Percentiles rank a stretch among this genome's conserved stretches.
Conservation (phyloP, 2,797 vertebrate genomes). For the Cuniculus paca region DNA sequence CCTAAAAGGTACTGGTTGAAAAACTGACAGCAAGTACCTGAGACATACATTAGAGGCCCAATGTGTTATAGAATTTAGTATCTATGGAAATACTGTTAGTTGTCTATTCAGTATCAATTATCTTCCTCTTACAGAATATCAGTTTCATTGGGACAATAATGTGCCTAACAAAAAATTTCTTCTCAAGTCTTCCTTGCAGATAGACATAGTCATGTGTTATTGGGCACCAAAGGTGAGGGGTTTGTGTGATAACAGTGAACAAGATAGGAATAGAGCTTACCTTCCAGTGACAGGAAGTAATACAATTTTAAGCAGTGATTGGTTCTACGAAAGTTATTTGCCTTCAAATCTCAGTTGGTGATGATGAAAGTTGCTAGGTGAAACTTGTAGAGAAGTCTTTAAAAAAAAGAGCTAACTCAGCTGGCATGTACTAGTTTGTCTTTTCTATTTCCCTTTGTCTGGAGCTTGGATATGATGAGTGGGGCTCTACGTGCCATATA, state of each 20-base stretch:
- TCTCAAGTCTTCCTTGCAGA: neutral
- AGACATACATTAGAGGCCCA: neutral
- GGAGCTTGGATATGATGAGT: neutral
- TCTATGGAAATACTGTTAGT: neutral
- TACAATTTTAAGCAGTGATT: neutral
- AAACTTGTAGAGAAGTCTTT: neutral
- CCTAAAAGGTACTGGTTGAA: neutral
- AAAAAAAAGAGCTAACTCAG: neutral
- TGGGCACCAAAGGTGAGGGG: neutral
- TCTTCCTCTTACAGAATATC: neutral
- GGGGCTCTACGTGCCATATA: neutral
- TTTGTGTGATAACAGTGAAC: neutral
- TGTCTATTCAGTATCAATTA: neutral
- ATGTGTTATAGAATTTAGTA: neutral
- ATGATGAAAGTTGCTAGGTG: neutral
- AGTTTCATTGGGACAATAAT: neutral
- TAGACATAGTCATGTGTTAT: neutral
- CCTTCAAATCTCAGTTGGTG: neutral
- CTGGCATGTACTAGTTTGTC: neutral
- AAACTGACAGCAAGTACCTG: neutral
- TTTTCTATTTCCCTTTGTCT: neutral
- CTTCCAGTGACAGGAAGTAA: neutral
- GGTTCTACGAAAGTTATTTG: neutral
- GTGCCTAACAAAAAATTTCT: neutral
- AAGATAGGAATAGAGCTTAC: neutral